Base-by-base conservation (phyloP, 2,113 vertebrate genomes). In the Dolichallabes microphthalmus region DNA sequence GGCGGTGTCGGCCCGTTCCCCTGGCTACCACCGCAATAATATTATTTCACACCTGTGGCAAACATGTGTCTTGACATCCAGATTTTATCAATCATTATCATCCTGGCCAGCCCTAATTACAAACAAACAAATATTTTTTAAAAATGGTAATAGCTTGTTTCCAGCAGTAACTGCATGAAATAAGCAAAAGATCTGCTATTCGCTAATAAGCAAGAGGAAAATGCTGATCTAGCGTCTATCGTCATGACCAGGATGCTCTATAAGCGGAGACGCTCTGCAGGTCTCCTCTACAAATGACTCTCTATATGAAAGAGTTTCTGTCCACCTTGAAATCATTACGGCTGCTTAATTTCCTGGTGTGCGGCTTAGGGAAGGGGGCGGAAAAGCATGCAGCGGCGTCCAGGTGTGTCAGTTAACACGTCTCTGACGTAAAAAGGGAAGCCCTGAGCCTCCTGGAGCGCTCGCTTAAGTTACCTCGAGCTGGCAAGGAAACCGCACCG, bases 381-480 rank as follows among this genome's bases (percentile, higher is more conserved):
- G 77, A 60, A 20, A 58, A 60, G 75, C 7, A 50, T 4, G 5
- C 69, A 4, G 64, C 66, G n/a, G 52, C 61, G 58, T 85, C 83
- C 88, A 86, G 88, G 83, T 89, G 83, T 83, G 88, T 87, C 68
- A 35, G 60, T 89, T 89, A 45, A 85, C 80, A 83, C 39, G 39
- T 77, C 71, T 87, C 83, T 87, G 88, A 87, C 80, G 80, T 82
- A 89, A 87, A 79, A 85, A 89, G 80, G 85, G 86, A 87, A 87
- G 80, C 77, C 80, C 86, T 27, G 80, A 69, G 60, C 55, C 83
- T 82, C 83, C 75, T 64, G 58, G 58, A 85, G 83, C 9, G 45
- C n/a, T 68, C 58, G 32, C 80, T 89, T 80, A 80, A 32, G 84
- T 87, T 85, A 80, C 83, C 75, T 85, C 61, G 27, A 61, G 32